phyloP scores from a whole-genome alignment of 2,888 invertebrate species.

The Andrena hattorfiana region DNA sequence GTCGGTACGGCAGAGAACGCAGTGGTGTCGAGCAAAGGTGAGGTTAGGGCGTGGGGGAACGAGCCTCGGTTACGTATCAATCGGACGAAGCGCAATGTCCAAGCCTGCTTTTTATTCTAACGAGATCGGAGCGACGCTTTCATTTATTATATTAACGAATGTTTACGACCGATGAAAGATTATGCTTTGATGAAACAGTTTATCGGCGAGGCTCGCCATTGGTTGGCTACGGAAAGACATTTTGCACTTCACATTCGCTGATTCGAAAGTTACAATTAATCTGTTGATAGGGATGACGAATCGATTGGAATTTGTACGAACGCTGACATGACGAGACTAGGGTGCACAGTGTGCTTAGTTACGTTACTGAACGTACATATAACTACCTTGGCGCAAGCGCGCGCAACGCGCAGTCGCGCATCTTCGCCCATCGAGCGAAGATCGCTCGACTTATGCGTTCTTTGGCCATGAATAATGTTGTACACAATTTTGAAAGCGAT shows the following conservation, averaged over 20 bases:
- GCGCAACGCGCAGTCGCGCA: slow-evolving; percentile 49
- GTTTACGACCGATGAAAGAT: background rate
- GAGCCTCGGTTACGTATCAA: slow-evolving; percentile 45
- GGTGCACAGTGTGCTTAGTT: background rate
- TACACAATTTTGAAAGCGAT: background rate
- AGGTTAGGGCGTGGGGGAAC: slow-evolving; percentile 56
- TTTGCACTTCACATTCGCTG: background rate
- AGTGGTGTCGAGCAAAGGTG: slow-evolving; percentile 36
- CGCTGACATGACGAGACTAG: background rate
- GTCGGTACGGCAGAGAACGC: slow-evolving; percentile 65
- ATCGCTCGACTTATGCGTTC: slow-evolving; percentile 10
- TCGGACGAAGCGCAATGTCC: background rate
- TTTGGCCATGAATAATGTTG: slow-evolving; percentile 19
- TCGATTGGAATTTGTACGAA: background rate
- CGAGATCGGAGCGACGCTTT: background rate
- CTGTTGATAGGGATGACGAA: background rate
- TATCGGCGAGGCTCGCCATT: background rate
- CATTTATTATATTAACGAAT: background rate
- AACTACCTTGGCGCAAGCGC: slow-evolving; percentile 50
- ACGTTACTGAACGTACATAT: slow-evolving; percentile 37
- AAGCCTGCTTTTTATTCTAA: background rate
- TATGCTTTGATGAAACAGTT: background rate
- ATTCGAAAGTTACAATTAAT: background rate
- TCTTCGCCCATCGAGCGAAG: slow-evolving; percentile 30
- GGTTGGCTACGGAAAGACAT: background rate